Conservation (phyloP, 2,888 invertebrate species). For the Psylliodes chrysocephalus region DNA sequence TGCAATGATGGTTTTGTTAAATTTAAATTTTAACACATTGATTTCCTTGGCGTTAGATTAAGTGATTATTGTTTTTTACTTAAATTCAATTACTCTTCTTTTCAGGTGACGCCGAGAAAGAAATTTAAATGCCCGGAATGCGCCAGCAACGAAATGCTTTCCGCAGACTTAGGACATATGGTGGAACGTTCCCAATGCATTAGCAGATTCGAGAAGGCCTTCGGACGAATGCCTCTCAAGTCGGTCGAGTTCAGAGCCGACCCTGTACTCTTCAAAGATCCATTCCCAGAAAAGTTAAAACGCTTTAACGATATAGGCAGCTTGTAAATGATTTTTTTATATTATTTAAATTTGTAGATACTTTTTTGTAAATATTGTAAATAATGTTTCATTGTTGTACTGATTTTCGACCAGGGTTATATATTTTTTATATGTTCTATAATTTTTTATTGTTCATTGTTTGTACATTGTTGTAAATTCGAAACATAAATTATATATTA, state of each 20-base stretch:
- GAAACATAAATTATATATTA: constrained; percentile 43
- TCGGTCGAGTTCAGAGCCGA: constrained; percentile 94
- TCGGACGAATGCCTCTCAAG: constrained; percentile 87
- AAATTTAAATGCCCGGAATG: constrained; percentile 98
- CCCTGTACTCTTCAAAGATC: constrained; percentile 90
- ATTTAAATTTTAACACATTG: too few relatives aligned
- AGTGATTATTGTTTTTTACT: too few relatives aligned
- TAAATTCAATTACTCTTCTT: too few relatives aligned
- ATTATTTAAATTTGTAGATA: constrained; percentile 45
- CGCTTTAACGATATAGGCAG: constrained; percentile 90
- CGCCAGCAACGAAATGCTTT: constrained; percentile 92
- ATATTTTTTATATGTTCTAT: constrained; percentile 49
- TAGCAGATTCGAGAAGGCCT: constrained; percentile 77
- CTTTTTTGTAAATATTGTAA: constrained; percentile 48
- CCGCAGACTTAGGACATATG: constrained; percentile 93
- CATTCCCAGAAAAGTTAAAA: constrained; percentile 86
- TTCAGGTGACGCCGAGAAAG: constrained; percentile 92
- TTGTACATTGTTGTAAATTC: constrained; percentile 52
- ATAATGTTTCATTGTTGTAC: constrained; percentile 47
- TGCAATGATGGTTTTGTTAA: too few relatives aligned
- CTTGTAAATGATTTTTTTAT: constrained; percentile 68
- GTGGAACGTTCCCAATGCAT: constrained; percentile 91
- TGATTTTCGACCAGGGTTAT: constrained; percentile 50
- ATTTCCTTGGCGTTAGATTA: too few relatives aligned
- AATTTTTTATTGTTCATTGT: constrained; percentile 39